phyloP scores from a whole-genome alignment of 1,140 invertebrate genomes.

The Cotesia vestalis region DNA sequence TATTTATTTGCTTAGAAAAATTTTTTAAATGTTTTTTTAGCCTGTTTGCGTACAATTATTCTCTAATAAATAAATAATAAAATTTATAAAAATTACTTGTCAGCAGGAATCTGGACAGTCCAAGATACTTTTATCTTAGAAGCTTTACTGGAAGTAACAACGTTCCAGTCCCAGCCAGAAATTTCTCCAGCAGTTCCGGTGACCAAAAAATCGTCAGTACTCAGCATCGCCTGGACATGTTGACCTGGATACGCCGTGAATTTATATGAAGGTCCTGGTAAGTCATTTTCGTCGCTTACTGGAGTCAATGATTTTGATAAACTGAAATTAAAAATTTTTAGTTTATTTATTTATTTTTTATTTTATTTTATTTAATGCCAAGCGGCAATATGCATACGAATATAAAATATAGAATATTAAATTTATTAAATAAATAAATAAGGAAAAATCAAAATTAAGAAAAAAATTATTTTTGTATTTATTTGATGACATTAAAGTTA shows the following conservation, averaged over 20 bases:
- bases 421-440: no score
- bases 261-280: constrained; percentile 68
- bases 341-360: no score
- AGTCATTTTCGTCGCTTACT: constrained; percentile 63
- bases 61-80: neutral
- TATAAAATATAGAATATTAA: no score
- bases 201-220: constrained; percentile 77
- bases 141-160: constrained; percentile 71
- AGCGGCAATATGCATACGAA: no score
- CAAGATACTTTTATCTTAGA: constrained; percentile 71
- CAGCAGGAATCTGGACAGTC: constrained; percentile 75
- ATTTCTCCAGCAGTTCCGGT: constrained; percentile 80
- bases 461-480: no score
- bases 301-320: constrained; percentile 70
- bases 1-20: no score
- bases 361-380: no score
- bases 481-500: no score
- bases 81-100: constrained; percentile 57
- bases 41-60: no score
- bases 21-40: no score
- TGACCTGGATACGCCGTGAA: constrained; percentile 69
- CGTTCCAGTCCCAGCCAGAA: constrained; percentile 79
- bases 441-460: no score
- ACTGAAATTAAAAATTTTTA: constrained; percentile 57
- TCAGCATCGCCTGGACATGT: constrained; percentile 77